Base-by-base conservation (phyloP, 1,140 invertebrate genomes). In the Drosophila pseudoananassae region DNA sequence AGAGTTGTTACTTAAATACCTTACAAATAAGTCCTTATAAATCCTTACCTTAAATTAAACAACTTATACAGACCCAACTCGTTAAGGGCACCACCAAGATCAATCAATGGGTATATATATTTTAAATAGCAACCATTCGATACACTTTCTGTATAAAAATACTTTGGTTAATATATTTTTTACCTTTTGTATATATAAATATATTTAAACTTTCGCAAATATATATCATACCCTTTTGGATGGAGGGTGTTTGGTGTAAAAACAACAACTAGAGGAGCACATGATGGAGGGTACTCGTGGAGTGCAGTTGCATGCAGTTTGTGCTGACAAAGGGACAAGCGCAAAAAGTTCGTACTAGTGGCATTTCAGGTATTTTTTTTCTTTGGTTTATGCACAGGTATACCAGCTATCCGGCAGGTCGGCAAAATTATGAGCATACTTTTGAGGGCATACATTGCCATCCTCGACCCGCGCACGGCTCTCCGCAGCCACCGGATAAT, bases 341-440 rank as follows among this genome's bases (percentile, higher is more conserved):
- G 61, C 33, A 52, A 40, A 50, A 68, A 14, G 36, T 6, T 36
- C 50, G 36, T 25, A 43, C 10, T 25, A 56, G 75, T 66, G 71
- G 55, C 45, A 65, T 43, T 76, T 81, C 59, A 71, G 29, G 29
- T 55, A 36, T 70, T 54, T 53, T 33, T 36, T 9, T 33, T 8
- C 2, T 33, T 33, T 10, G 3, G 10, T 31, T 31, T 52, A 51
- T 17, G n/a, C n/a, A 25, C 43, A 46, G 8, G 17, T 17, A 43
- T 49, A 15, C 49, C 10, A n/a, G 25, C 31, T 50, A 12, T 46
- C 8, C 63, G 17, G 55, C 52, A 65, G 77, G 72, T 58, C 47
- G 54, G 53, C 60, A 70, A 77, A 87, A 84, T 84, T 85, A 77
- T 71, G 63, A 77, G 82, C 77, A 78, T 77, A 78, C 82, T 81